Evolutionary conservation across 2,888 invertebrate genomes (phyloP).

Genomic region (Iphiclides podalirius): DNA sequence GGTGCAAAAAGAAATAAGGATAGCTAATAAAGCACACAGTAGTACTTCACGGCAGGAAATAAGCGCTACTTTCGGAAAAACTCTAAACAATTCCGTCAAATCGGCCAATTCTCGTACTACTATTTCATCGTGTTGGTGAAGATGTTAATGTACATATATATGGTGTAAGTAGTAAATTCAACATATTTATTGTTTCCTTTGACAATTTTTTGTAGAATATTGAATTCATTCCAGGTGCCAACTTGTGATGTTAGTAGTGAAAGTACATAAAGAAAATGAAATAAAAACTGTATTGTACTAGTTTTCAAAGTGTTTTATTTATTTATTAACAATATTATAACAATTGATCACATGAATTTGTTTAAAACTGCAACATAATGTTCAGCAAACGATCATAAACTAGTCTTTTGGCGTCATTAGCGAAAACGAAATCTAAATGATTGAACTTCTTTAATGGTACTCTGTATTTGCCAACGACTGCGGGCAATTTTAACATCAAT

Average conservation of each 20-base stretch:
- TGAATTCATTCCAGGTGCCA: slow-evolving; percentile 12
- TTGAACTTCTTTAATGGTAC: slow-evolving; percentile 70
- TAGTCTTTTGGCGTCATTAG: slow-evolving; percentile 76
- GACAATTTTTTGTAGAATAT: background rate
- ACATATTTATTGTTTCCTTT: too few relatives aligned
- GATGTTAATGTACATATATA: slow-evolving; percentile 27
- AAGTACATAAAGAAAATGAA: slow-evolving; percentile 4
- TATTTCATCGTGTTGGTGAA: slow-evolving; percentile 36
- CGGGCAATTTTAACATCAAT: slow-evolving; percentile 58
- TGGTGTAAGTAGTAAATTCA: slow-evolving; percentile 2
- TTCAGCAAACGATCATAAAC: slow-evolving; percentile 77
- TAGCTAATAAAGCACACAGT: slow-evolving; percentile 39
- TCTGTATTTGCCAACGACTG: slow-evolving; percentile 65
- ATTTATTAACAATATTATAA: too few relatives aligned
- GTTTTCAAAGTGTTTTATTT: slow-evolving; percentile 15
- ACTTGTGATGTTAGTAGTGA: slow-evolving; percentile 9
- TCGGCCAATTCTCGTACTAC: slow-evolving; percentile 44
- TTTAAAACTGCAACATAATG: slow-evolving; percentile 59
- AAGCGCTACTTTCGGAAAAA: slow-evolving; percentile 46
- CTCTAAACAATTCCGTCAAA: slow-evolving; percentile 31
- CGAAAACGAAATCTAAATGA: slow-evolving; percentile 81
- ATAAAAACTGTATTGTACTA: background rate
- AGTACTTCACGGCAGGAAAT: slow-evolving; percentile 41
- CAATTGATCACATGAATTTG: too few relatives aligned
- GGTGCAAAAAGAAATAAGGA: slow-evolving; percentile 53